Percentiles rank a stretch among this genome's conserved stretches.
These are phyloP conservation scores for Protonibea diacanthus DNA, from an alignment of 2,797 vertebrate genomes.

Conservation along the genomic window DNA sequence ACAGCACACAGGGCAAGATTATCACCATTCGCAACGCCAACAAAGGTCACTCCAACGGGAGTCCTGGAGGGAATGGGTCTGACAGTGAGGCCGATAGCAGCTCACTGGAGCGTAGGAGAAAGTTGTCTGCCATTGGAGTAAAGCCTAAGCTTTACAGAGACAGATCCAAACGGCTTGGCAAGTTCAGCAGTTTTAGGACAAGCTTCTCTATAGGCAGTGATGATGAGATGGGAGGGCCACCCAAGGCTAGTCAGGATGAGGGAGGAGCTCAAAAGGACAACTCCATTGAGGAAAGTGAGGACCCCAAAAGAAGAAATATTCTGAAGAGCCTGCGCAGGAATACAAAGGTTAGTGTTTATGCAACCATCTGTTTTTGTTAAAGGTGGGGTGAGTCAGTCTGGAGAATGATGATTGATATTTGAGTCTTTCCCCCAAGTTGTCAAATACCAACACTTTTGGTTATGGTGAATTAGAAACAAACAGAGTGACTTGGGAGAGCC, in stretches of 20 bases:
- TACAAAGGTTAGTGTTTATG: constrained; percentile 87
- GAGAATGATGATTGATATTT: too few species aligned
- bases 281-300: constrained; percentile 90
- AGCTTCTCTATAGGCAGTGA: constrained; percentile 96
- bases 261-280: constrained; percentile 90
- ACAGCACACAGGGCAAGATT: constrained; percentile 98
- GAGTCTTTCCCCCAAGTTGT: too few species aligned
- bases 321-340: constrained; percentile 93
- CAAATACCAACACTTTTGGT: too few species aligned
- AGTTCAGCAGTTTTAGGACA: constrained; percentile 93
- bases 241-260: constrained; percentile 89
- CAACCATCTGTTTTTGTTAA: neutral
- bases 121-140: constrained; percentile 87
- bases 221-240: constrained; percentile 92
- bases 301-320: constrained; percentile 93
- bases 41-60: constrained; percentile 93
- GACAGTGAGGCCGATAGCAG: constrained; percentile 96
- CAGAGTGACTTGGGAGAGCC: too few species aligned
- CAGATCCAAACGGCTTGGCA: constrained; percentile 91
- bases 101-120: constrained; percentile 92
- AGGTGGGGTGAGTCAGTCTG: neutral
- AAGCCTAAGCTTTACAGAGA: constrained; percentile 94
- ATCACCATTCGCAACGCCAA: constrained; percentile 97
- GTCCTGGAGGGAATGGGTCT: constrained; percentile 92
- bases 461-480: too few species aligned